Conservation (phyloP, 2,113 vertebrate genomes). For the Pandion haliaetus region DNA sequence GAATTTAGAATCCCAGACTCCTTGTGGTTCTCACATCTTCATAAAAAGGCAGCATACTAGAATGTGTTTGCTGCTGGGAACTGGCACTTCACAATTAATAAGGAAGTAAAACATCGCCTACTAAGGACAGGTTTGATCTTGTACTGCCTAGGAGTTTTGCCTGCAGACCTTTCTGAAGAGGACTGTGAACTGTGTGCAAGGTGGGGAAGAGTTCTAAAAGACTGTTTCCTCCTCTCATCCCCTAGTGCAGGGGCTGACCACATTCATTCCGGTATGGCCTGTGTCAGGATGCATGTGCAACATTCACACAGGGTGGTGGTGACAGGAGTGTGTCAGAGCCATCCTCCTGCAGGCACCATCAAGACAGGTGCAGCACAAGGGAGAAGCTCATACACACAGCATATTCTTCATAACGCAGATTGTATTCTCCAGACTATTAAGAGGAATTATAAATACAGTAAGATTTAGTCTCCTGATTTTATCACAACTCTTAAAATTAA, state of each 20-base stretch:
- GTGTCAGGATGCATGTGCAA: not conserved
- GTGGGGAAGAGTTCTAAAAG: not conserved
- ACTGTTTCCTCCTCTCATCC: not conserved
- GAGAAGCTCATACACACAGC: not conserved
- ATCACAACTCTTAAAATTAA: not conserved
- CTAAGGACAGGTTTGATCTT: constrained; percentile 11
- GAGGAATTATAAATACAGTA: not conserved
- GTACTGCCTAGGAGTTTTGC: not conserved
- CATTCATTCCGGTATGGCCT: not conserved
- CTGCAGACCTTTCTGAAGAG: not conserved
- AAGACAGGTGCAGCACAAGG: not conserved
- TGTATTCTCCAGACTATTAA: not conserved
- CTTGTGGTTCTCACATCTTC: constrained; percentile 48
- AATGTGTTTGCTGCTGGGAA: constrained; percentile 48
- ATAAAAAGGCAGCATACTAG: constrained; percentile 18
- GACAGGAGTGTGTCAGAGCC: not conserved
- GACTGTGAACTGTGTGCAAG: not conserved
- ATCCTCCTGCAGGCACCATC: not conserved
- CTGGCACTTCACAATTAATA: not conserved
- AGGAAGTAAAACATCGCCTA: not conserved
- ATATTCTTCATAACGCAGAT: not conserved
- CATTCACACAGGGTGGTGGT: not conserved
- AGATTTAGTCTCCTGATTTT: not conserved
- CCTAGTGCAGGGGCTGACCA: not conserved
- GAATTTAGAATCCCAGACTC: constrained; percentile 51